Evolutionary conservation across 2,797 vertebrate species (phyloP).

Genomic region (Jordanella pulchra): DNA sequence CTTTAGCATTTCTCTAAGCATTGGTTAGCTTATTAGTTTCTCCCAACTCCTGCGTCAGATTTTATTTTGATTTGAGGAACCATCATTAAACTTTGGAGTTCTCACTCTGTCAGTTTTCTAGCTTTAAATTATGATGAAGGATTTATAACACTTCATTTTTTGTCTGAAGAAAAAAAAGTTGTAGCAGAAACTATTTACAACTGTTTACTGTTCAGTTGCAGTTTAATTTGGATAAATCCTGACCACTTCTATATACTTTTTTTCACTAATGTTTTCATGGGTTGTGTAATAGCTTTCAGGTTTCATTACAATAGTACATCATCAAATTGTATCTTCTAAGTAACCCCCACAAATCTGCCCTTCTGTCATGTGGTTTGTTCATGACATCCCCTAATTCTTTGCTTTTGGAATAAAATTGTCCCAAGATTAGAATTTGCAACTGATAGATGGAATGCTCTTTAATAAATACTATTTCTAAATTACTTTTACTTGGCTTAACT

Average conservation of each 20-base stretch:
- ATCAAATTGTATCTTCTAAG: neutral
- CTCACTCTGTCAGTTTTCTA: neutral
- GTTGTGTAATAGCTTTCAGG: neutral
- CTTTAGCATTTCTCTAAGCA: too few species aligned
- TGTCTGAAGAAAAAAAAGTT: too few species aligned
- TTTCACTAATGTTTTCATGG: too few species aligned
- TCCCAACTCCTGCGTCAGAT: too few species aligned
- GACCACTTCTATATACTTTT: too few species aligned
- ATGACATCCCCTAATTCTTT: neutral
- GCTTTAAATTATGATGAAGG: neutral
- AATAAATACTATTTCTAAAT: neutral
- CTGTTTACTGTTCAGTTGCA: neutral
- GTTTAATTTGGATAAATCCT: too few species aligned
- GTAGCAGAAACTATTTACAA: too few species aligned
- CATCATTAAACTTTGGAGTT: neutral
- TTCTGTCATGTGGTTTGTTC: neutral
- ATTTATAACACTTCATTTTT: neutral
- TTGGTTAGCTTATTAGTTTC: too few species aligned
- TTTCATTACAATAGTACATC: constrained; percentile 2
- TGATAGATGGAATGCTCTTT: too few species aligned
- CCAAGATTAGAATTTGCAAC: too few species aligned
- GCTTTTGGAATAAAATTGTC: too few species aligned
- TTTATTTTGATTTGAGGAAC: too few species aligned
- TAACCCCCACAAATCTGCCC: neutral
- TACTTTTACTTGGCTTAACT: neutral